Percentiles rank a stretch among this genome's conserved stretches.
phyloP scores from a whole-genome alignment of 2,888 invertebrate genomes.

The Eupeodes latifasciatus region DNA sequence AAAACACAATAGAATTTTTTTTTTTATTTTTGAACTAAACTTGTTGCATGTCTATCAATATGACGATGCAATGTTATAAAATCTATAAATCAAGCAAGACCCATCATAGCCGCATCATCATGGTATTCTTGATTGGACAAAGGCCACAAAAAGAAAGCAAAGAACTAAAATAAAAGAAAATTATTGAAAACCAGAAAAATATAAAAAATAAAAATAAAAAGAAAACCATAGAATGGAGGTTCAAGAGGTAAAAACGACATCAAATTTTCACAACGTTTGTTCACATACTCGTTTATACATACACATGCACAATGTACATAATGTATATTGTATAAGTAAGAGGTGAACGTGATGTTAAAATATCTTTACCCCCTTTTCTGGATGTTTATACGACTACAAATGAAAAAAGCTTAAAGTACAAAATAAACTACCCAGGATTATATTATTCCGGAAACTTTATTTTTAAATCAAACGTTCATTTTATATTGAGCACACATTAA shows the following conservation, averaged over 20 bases:
- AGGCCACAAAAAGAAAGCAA: conserved; percentile 29
- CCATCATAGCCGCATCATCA: conserved; percentile 3
- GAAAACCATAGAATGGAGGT: neutral
- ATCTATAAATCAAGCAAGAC: neutral
- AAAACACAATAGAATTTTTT: conserved; percentile 33
- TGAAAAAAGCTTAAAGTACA: neutral
- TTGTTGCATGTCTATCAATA: conserved; percentile 52
- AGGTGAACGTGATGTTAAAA: conserved; percentile 70
- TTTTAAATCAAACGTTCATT: too few relatives aligned
- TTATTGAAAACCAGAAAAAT: neutral
- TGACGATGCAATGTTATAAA: conserved; percentile 26
- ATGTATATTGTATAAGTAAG: conserved; percentile 39
- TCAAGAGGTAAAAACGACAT: conserved; percentile 45
- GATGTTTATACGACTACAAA: conserved; percentile 7
- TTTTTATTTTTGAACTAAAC: conserved; percentile 2
- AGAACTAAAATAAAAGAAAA: conserved; percentile 39
- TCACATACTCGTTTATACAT: too few relatives aligned
- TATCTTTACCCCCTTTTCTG: conserved; percentile 43
- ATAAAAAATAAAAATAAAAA: neutral
- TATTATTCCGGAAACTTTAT: neutral
- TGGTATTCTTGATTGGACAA: conserved; percentile 63
- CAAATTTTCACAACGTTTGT: conserved; percentile 66
- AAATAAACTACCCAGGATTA: neutral
- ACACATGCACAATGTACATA: too few relatives aligned
- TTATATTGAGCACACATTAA: too few relatives aligned